These are phyloP conservation scores for Ranitomeya imitator DNA, from an alignment of 2,113 vertebrate genomes.

Conservation along the genomic window DNA sequence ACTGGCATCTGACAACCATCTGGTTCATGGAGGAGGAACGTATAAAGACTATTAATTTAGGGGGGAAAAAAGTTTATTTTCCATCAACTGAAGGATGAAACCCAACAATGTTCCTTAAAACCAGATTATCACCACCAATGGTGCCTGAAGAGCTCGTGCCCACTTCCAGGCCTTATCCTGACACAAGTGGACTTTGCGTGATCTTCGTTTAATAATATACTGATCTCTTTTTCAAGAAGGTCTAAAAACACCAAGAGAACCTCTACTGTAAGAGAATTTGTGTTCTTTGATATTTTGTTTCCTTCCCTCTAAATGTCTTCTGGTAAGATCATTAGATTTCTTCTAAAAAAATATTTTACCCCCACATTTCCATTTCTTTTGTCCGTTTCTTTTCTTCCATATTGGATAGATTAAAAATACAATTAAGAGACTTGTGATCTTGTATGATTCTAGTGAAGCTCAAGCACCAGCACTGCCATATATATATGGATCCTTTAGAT, in stretches of 20 bases:
- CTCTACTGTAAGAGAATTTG: background rate
- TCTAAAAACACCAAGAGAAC: background rate
- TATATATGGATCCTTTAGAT: background rate
- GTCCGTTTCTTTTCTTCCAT: constrained; percentile 38
- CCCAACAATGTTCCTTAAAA: background rate
- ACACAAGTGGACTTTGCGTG: background rate
- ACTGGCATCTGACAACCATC: background rate
- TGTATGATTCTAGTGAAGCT: background rate
- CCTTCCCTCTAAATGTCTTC: background rate
- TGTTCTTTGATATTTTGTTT: background rate
- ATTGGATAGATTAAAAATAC: constrained; percentile 39
- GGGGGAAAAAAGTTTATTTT: background rate
- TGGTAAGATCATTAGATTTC: background rate
- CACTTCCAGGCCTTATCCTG: background rate
- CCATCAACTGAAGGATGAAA: background rate
- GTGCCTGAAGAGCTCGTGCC: background rate
- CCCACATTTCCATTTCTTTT: background rate
- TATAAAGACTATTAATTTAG: no score
- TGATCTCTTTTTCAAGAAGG: background rate
- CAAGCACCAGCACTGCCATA: background rate
- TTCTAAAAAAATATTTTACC: background rate
- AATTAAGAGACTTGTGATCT: background rate
- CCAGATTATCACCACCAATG: background rate
- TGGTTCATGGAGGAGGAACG: background rate
- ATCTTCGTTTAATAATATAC: background rate